Evolutionary conservation across 2,888 invertebrate genomes (phyloP).

Genomic region (Cataglyphis rosenhaueri): DNA sequence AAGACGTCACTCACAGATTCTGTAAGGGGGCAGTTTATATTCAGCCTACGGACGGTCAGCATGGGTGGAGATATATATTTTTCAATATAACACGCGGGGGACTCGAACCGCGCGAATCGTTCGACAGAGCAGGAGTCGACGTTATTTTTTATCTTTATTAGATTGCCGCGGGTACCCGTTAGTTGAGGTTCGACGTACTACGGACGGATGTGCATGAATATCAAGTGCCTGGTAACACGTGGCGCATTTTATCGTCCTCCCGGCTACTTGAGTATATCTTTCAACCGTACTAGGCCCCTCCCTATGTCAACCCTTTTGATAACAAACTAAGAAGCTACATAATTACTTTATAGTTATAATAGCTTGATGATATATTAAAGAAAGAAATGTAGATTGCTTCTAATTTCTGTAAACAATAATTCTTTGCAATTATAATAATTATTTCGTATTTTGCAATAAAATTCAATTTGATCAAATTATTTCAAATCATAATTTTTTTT

Average conservation of each 20-base stretch:
- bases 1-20: conserved; percentile 72
- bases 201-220: conserved; percentile 80
- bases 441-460: background rate
- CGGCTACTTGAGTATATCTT: conserved; percentile 58
- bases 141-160: conserved; percentile 85
- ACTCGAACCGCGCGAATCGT: conserved; percentile 69
- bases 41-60: conserved; percentile 82
- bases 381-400: background rate
- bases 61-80: conserved; percentile 80
- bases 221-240: conserved; percentile 77
- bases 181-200: conserved; percentile 80
- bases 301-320: conserved; percentile 55
- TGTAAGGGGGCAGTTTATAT: conserved; percentile 84
- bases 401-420: background rate
- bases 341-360: conserved; percentile 14
- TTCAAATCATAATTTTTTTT: background rate
- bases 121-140: conserved; percentile 74
- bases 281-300: conserved; percentile 47
- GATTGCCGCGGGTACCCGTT: conserved; percentile 82
- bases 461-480: background rate
- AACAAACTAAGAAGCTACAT: background rate
- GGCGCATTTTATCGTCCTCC: conserved; percentile 77
- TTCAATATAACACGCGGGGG: conserved; percentile 81
- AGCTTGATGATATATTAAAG: background rate
- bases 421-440: background rate